Base-by-base conservation (phyloP, 2,888 invertebrate genomes). In the Macaria liturata region DNA sequence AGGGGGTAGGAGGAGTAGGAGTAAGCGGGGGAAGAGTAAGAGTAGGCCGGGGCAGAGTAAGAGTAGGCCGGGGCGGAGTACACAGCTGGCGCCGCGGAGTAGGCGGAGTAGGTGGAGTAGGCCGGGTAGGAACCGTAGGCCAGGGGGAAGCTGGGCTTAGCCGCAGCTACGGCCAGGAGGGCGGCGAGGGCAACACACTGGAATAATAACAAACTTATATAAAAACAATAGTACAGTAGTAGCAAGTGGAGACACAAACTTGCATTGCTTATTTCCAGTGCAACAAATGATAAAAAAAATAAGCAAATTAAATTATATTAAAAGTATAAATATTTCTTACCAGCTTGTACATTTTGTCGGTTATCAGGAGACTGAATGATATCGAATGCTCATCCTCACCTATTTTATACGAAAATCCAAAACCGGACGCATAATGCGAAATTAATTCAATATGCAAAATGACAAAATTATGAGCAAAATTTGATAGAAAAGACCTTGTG, bases 121-220 rank as follows among this genome's bases (percentile, higher is more conserved):
- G 9, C 42, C 9, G 42, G 9, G 42, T 5, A 5, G 34, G 48
- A 44, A 37, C 59, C 43, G 65, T 63, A 64, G 37, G 58, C 54
- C 6, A 57, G 46, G 44, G 58, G 49, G 6, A 42, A 3, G 55
- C 49, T 51, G 46, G 70, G 68, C 61, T 68, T 65, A 46, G 68
- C 67, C 49, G 65, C 69, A 46, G 57, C 67, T 34, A 62, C 65
- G 32, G 68, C 68, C 69, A 71, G 46, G 30, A 67, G 57, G 56
- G 71, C 66, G 45, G 61, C 49, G 40, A 69, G 59, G 57, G 63
- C 70, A 40, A 70, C 59, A 51, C 62, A 65, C 67, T 67, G 62
- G 4, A 65, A 67, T 48, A 61, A 56, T 32, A 54, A 47, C 9
- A 8, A n/a, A 45, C 20, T 6, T 20, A 20, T 20, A 20, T 20